Base-by-base conservation (phyloP, 2,888 invertebrate species). In the Stomorhina lunata region DNA sequence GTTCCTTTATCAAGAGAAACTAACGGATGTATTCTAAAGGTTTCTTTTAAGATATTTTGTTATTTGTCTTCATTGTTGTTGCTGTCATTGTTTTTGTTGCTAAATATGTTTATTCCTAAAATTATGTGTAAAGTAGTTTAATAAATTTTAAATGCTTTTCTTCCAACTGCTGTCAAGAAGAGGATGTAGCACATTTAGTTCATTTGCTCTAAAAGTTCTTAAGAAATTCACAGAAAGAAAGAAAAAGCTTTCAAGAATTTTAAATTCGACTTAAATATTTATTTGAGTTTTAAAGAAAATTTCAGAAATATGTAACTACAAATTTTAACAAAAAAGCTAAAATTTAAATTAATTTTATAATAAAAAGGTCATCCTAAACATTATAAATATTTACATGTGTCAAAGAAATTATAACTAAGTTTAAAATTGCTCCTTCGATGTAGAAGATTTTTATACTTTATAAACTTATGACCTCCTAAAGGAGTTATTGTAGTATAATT, bases 71-170 rank as follows among this genome's bases (percentile, higher is more conserved):
- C n/a, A 15, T 34, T 59, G 3, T 40, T 37, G 20, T 34, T 57
- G 59, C 22, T 37, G 34, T 40, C n/a, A 15, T 22, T 43, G 15
- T 40, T 43, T 27, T 15, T 34, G 10, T 59, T 34, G 5, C 32
- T 50, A 22, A 25, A 29, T 71, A 25, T 27, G 45, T 27, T 50
- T 12, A 5, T 29, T 20, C 48, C n/a, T n/a, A n/a, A n/a, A n/a
- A n/a, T n/a, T n/a, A n/a, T n/a, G n/a, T 65, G 29, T 66, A 55
- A 43, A 75, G 66, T 34, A 55, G 45, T 75, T 75, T 66, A 75
- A 75, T 65, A 66, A 48, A 66, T 75, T 75, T 66, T 65, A 43
- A 65, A 75, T 55, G 25, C 6, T 40, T 59, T 66, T 57, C 25
- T n/a, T n/a, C 45, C 12, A 66, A 34, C 32, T 45, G 37, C 75